Evolutionary conservation across 2,797 vertebrate species (phyloP).

Genomic region (Pantherophis vulpinus): DNA sequence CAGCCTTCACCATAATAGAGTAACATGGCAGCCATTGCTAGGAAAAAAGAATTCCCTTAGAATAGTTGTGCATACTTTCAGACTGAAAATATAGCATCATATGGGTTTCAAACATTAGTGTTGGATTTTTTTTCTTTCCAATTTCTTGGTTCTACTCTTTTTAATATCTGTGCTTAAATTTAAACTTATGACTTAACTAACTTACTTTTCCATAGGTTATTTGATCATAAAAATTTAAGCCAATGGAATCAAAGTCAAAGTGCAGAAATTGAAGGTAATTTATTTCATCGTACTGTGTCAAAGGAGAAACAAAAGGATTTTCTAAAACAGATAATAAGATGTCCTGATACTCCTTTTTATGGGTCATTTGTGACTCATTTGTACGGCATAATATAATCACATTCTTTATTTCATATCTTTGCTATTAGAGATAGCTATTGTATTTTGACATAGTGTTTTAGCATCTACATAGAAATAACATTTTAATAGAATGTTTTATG

Average conservation of each 20-base stretch:
- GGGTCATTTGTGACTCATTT: slow-evolving; percentile 28
- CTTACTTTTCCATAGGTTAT: slow-evolving; percentile 32
- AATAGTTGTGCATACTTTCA: background rate
- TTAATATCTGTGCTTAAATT: background rate
- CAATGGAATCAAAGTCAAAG: background rate
- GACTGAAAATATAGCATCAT: background rate
- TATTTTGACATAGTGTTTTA: slow-evolving; percentile 14
- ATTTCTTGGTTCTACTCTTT: background rate
- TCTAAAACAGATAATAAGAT: slow-evolving; percentile 26
- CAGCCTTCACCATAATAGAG: background rate
- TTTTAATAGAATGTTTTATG: background rate
- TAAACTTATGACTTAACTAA: slow-evolving; percentile 18
- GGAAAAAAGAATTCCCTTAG: background rate
- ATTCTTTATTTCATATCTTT: slow-evolving; percentile 4
- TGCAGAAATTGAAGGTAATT: background rate
- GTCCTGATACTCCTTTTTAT: slow-evolving; percentile 19
- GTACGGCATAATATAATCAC: slow-evolving; percentile 16
- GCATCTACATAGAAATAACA: background rate
- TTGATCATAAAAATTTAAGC: slow-evolving; percentile 23
- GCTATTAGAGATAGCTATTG: slow-evolving; percentile 7
- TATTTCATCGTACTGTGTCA: background rate
- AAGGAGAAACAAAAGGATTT: background rate
- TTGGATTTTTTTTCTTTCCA: background rate
- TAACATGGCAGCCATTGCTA: background rate
- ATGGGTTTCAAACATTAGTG: background rate